Base-by-base conservation (phyloP, 2,888 invertebrate species). In the Papilio protenor region DNA sequence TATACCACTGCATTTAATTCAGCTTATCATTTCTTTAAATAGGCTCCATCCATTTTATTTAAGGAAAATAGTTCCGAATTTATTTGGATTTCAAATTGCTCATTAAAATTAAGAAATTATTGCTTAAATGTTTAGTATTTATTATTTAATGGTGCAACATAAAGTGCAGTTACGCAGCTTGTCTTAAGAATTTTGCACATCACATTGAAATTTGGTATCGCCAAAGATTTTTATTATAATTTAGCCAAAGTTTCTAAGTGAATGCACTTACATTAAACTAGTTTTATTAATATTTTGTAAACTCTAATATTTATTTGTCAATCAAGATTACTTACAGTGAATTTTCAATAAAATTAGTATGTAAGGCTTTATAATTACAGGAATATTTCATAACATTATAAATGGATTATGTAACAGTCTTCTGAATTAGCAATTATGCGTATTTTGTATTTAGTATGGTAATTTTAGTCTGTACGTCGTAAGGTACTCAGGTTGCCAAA, bases 401-500 rank as follows among this genome's bases (percentile, higher is more conserved):
- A 74, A 47, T 76, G 76, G 21, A 76, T 70, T 55, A 59, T 64
- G 23, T 47, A 66, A 18, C 47, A 52, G 40, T 40, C 33, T 49
- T 64, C 74, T 73, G 18, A 47, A 40, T 23, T 69, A 69, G 23
- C 64, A 55, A 55, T 45, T 72, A 72, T 66, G 16, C 16, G n/a
- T 66, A 66, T 18, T 55, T 66, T 55, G 11, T 72, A 64, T 33
- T 45, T 16, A n/a, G 18, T 71, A 61, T 33, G 47, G 18, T 75
- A 66, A 77, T 70, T 27, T 47, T 81, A 80, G 75, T 79, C 80
- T 75, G 79, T 79, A 78, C 81, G 73, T 66, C 76, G 23, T 80
- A 71, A 72, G 71, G 79, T 83, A 85, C 86, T 85, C 85, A 80
- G 82, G 86, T 85, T 85, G 86, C 86, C 86, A 87, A 87, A 86